Evolutionary conservation across 2,888 invertebrate genomes (phyloP).

Genomic region (Ectemnius lituratus): DNA sequence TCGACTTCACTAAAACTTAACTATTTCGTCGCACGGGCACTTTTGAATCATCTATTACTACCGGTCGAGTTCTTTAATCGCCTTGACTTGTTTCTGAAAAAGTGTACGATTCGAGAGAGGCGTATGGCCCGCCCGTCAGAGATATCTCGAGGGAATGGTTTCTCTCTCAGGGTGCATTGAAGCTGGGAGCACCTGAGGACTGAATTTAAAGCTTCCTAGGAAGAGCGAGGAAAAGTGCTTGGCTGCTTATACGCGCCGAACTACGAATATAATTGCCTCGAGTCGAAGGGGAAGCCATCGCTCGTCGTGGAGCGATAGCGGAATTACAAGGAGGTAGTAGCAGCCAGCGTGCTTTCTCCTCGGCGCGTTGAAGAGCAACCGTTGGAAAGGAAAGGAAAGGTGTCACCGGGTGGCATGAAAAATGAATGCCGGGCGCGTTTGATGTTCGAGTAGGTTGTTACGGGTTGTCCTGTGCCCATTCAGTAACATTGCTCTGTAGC

Average conservation of each 20-base stretch:
- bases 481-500: constrained; percentile 10
- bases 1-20: no score
- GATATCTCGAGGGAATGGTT: no score
- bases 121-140: no score
- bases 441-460: constrained; percentile 46
- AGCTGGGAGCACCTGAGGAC: background rate
- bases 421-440: constrained; percentile 33
- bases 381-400: constrained; percentile 16
- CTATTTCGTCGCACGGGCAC: background rate
- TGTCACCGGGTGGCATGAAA: constrained; percentile 3
- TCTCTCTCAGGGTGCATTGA: no score
- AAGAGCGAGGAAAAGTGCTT: constrained; percentile 21
- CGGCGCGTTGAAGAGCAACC: background rate
- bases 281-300: constrained; percentile 5
- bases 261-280: constrained; percentile 50
- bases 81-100: no score
- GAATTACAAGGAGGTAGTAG: constrained; percentile 37
- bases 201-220: constrained; percentile 32
- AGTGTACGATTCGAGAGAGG: background rate
- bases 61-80: constrained; percentile 6
- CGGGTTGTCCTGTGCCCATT: constrained; percentile 34
- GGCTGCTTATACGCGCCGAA: constrained; percentile 7
- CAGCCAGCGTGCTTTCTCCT: background rate
- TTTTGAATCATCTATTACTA: constrained; percentile 17
- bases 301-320: constrained; percentile 26